Evolutionary conservation across 2,888 invertebrate species (phyloP).

Genomic region (Malacosoma neustria): DNA sequence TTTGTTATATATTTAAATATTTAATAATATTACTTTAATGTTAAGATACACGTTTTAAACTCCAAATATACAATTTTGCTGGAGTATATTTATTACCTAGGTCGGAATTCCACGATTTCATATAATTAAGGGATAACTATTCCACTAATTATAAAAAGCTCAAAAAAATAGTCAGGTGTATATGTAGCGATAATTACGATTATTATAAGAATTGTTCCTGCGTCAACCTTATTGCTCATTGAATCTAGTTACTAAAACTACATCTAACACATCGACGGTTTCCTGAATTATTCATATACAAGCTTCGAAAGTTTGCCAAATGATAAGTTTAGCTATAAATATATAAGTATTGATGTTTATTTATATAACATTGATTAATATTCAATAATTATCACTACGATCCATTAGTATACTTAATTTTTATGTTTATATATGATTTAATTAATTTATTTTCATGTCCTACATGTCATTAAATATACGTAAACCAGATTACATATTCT

Average conservation of each 20-base stretch:
- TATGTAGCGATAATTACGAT: constrained; percentile 3
- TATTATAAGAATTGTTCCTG: constrained; percentile 56
- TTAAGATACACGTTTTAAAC: constrained; percentile 38
- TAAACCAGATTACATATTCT: too few species aligned
- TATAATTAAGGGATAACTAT: neutral
- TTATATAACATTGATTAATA: too few species aligned
- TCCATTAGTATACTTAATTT: too few species aligned
- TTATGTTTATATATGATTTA: too few species aligned
- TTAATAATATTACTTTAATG: constrained; percentile 26
- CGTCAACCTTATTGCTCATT: constrained; percentile 57
- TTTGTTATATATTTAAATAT: too few species aligned
- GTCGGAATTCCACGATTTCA: neutral
- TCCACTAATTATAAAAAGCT: neutral
- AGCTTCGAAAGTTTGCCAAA: too few species aligned
- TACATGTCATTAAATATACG: too few species aligned
- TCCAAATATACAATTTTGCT: constrained; percentile 17
- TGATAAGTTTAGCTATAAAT: too few species aligned
- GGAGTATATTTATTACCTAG: neutral
- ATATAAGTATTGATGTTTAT: too few species aligned
- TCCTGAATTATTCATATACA: constrained; percentile 40
- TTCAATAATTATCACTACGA: too few species aligned
- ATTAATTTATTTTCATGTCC: too few species aligned
- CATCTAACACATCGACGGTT: constrained; percentile 61
- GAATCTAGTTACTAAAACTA: constrained; percentile 25
- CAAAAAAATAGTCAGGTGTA: constrained; percentile 2